A percentile compares a stretch with the other conserved stretches of the same genome.
phyloP scores from a whole-genome alignment of 2,797 vertebrate species.

The Garrulus glandarius region DNA sequence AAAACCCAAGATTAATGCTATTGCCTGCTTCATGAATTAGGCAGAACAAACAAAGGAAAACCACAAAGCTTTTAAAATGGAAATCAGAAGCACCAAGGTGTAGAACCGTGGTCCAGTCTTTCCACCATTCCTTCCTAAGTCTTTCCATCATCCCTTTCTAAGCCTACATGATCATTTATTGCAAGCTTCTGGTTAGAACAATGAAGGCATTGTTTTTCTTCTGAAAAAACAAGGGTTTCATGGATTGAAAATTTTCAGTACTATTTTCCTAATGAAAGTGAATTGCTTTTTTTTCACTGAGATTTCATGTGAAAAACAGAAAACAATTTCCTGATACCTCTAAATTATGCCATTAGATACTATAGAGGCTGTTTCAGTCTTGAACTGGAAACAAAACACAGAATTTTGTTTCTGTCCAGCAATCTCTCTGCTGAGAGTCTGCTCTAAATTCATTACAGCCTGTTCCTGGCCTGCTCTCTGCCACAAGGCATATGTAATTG shows the following conservation, averaged over 20 bases:
- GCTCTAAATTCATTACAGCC: not conserved
- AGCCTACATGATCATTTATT: not conserved
- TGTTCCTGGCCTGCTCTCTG: not conserved
- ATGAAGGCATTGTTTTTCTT: not conserved
- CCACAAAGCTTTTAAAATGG: not conserved
- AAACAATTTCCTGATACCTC: not conserved
- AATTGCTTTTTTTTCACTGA: not conserved
- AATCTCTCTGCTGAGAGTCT: not conserved
- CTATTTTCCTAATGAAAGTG: not conserved
- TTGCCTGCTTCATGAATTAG: conserved; percentile 31
- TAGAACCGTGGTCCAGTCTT: not conserved
- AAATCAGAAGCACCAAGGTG: conserved; percentile 3
- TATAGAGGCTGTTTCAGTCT: not conserved
- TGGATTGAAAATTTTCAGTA: not conserved
- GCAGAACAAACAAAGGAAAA: conserved; percentile 45
- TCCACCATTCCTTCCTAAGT: not conserved
- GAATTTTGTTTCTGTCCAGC: not conserved
- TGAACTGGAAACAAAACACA: not conserved
- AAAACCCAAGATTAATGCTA: not conserved
- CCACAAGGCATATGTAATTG: not conserved
- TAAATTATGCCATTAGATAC: not conserved
- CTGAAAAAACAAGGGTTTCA: not conserved
- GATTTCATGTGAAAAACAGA: not conserved
- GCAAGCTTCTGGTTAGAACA: not conserved
- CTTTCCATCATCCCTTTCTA: not conserved